These are phyloP conservation scores for Spilogale gracilis DNA, from an alignment of 2,113 vertebrate species.

Conservation along the genomic window DNA sequence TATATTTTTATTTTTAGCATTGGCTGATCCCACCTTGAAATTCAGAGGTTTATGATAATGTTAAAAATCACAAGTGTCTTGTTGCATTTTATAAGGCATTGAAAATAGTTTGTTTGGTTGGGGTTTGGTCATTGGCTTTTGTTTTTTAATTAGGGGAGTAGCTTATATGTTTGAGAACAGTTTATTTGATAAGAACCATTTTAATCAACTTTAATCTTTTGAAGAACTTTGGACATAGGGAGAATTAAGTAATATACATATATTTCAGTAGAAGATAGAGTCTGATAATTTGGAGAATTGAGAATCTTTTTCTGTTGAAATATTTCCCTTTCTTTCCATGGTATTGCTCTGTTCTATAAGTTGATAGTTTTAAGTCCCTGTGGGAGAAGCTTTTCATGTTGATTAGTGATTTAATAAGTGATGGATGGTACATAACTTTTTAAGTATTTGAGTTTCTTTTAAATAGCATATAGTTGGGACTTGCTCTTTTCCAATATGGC, in stretches of 20 bases:
- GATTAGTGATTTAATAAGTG: background rate
- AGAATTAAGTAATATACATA: background rate
- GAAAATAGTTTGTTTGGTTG: background rate
- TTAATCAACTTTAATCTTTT: background rate
- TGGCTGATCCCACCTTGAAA: background rate
- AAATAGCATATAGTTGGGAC: background rate
- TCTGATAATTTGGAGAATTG: background rate
- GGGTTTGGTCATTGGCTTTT: constrained; percentile 2
- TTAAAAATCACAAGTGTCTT: background rate
- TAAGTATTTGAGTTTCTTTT: background rate
- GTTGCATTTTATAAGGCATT: background rate
- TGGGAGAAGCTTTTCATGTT: background rate
- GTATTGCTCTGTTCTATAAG: background rate
- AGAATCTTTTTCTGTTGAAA: constrained; percentile 34
- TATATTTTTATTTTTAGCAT: constrained; percentile 16
- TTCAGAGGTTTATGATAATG: background rate
- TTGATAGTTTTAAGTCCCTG: background rate
- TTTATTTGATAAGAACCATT: background rate
- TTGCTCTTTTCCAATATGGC: background rate
- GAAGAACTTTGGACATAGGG: background rate
- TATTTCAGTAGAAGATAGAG: background rate
- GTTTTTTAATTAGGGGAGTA: background rate
- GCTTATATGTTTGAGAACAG: background rate
- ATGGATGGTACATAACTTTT: background rate
- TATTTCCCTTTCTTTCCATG: background rate